Base-by-base conservation (phyloP, 2,113 vertebrate species). In the Saguinus midas region DNA sequence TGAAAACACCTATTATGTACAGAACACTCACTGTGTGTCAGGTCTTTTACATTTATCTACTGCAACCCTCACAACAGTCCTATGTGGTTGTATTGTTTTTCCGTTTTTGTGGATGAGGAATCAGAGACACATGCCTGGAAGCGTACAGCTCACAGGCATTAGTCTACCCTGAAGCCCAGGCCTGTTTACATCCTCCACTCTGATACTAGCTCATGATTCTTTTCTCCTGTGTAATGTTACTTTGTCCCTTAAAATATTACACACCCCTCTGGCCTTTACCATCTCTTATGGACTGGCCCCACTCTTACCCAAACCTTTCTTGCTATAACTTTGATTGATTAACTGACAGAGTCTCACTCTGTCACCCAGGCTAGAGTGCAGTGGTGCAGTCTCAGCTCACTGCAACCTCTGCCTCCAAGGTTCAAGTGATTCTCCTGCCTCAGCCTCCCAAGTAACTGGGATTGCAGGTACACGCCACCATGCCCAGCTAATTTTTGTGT, bases 1-100 rank as follows among this genome's bases (percentile, higher is more conserved):
- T 3, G 9, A 35, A 55, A 20, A 45, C 5, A 14, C 73, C 37
- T 43, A 2, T 37, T 66, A 4, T 2, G 16, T 32, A 7, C 37
- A 16, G 66, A 29, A 73, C 35, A 14, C 73, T 37, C 25, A 20
- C 55, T 17, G 0, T 5, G 6, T 4, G 16, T 35, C 25, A 3
- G 45, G n/a, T 37, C 37, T 57, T 37, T 50, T 8, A 8, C 16
- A 7, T 43, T 64, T 61, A 20, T 70, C 87, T 27, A 1, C 8
- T 5, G 6, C 32, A 29, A 1, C 18, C 48, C n/a, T 64, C 66
- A 10, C 32, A 20, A 50, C 1, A 23, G 27, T 72, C 37, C 48
- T 73, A 1, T 40, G 23, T 64, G 58, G 27, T 0, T 37, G 25
- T 25, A 1, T 12, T 75, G 40, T 43, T 90, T 45, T 86, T 83